Evolutionary conservation across 23 tunicate species (phyloP), one percentile per base, ranked within the genome.

Genomic region (Trididemnum clinides): DNA sequence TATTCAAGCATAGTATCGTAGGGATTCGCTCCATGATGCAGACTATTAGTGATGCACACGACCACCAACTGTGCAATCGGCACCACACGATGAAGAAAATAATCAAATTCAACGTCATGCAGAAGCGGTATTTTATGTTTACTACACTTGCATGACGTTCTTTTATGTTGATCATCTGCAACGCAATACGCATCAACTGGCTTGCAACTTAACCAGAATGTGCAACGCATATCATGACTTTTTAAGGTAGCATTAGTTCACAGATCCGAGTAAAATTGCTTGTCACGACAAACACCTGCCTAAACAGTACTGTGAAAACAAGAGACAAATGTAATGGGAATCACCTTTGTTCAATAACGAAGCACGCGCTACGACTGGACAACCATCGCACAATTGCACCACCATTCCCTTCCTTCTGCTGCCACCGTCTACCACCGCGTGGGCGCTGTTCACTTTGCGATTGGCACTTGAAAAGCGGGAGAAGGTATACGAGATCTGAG

Each of bases 131-230:
- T 80, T 30, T 81, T 75, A 35, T 87, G 91, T 51, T 94, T 94
- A 85, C 94, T 89, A 69, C 98, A 94, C 36, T 89, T 94, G 95
- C 98, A 94, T 0, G 88, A 28, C 36, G 89, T 72, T n/a, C n/a
- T n/a, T n/a, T n/a, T n/a, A n/a, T n/a, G n/a, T n/a, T n/a, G n/a
- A n/a, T n/a, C n/a, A n/a, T n/a, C n/a, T n/a, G n/a, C n/a, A n/a
- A n/a, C n/a, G n/a, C n/a, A n/a, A n/a, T n/a, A n/a, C n/a, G n/a
- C n/a, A n/a, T n/a, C n/a, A n/a, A n/a, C n/a, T n/a, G n/a, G n/a
- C n/a, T n/a, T n/a, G n/a, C n/a, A n/a, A n/a, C n/a, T n/a, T n/a
- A n/a, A n/a, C n/a, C n/a, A n/a, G n/a, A n/a, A n/a, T n/a, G n/a
- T n/a, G n/a, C n/a, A n/a, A n/a, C n/a, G n/a, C n/a, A n/a, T n/a